Conservation (phyloP, 1,140 invertebrate species). For the Chymomyza costata region DNA sequence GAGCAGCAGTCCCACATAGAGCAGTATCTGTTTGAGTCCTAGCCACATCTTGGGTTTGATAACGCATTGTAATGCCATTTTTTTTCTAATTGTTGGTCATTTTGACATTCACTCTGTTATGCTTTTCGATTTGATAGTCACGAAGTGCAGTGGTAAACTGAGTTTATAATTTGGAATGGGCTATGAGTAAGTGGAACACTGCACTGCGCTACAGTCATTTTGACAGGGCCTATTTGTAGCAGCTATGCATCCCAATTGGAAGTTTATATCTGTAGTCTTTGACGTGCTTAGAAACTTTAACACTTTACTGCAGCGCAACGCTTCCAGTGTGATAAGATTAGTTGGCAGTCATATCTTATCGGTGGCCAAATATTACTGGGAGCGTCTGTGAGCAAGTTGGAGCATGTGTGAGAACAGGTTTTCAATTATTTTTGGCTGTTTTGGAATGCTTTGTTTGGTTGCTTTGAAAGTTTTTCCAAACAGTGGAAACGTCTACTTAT, state of each 20-base stretch:
- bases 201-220: background rate
- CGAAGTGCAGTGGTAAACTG: slow-evolving; percentile 5
- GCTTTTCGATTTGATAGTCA: slow-evolving; percentile 1
- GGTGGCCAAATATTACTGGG: too few relatives aligned
- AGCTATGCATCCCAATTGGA: background rate
- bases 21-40: slow-evolving; percentile 57
- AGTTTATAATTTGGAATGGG: slow-evolving; percentile 1
- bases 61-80: slow-evolving; percentile 57
- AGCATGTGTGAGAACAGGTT: too few relatives aligned
- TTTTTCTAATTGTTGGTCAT: slow-evolving; percentile 11
- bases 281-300: slow-evolving; percentile 3
- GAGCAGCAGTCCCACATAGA: slow-evolving; percentile 59
- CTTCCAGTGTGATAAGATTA: slow-evolving; percentile 59
- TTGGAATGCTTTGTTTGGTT: too few relatives aligned
- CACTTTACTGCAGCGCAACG: background rate
- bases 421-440: too few relatives aligned
- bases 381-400: too few relatives aligned
- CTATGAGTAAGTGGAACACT: slow-evolving; percentile 25
- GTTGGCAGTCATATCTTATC: too few relatives aligned
- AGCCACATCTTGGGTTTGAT: slow-evolving; percentile 60
- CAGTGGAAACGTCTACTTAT: too few relatives aligned
- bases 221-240: too few relatives aligned
- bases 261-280: background rate
- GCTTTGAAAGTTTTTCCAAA: too few relatives aligned
- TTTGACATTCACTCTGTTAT: background rate